A percentile compares a stretch with the other conserved stretches of the same genome.
Conservation (phyloP, 1,140 invertebrate species). For the Proctacanthus coquilletti region DNA sequence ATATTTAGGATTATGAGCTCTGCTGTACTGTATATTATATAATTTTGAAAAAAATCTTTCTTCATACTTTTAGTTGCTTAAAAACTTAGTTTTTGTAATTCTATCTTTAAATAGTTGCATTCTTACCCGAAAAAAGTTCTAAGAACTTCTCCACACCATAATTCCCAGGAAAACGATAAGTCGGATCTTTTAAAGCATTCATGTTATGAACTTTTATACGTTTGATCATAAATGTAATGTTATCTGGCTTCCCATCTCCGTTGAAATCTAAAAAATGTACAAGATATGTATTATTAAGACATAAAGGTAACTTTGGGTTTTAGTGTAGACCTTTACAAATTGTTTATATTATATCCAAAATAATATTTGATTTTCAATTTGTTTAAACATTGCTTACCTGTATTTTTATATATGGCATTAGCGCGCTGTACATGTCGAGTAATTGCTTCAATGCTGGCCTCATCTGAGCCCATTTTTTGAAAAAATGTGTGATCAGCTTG, state of each 20-base stretch:
- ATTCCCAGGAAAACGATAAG: constrained; percentile 80
- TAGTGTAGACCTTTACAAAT: too few relatives aligned
- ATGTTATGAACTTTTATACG: constrained; percentile 83
- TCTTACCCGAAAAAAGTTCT: constrained; percentile 80
- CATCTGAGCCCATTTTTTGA: constrained; percentile 79
- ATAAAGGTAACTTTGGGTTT: too few relatives aligned
- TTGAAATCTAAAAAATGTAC: constrained; percentile 86
- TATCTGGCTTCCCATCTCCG: constrained; percentile 76
- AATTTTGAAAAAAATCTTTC: not conserved
- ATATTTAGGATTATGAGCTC: not conserved
- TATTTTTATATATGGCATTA: constrained; percentile 80
- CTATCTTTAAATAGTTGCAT: too few relatives aligned
- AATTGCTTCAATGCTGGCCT: constrained; percentile 90
- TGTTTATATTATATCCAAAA: not conserved
- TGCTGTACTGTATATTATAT: not conserved
- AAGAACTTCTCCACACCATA: constrained; percentile 90
- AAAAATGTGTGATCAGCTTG: constrained; percentile 92
- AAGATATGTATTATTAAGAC: too few relatives aligned
- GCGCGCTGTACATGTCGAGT: constrained; percentile 86
- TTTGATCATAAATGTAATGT: constrained; percentile 94
- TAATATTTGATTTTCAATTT: too few relatives aligned
- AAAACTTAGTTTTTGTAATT: too few relatives aligned
- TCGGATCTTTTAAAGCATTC: constrained; percentile 63
- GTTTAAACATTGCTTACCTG: constrained; percentile 43
- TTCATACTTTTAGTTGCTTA: constrained; percentile 6